These are phyloP conservation scores for Tokudaia tokunoshimensis DNA, from an alignment of 2,797 vertebrate genomes.

Conservation along the genomic window DNA sequence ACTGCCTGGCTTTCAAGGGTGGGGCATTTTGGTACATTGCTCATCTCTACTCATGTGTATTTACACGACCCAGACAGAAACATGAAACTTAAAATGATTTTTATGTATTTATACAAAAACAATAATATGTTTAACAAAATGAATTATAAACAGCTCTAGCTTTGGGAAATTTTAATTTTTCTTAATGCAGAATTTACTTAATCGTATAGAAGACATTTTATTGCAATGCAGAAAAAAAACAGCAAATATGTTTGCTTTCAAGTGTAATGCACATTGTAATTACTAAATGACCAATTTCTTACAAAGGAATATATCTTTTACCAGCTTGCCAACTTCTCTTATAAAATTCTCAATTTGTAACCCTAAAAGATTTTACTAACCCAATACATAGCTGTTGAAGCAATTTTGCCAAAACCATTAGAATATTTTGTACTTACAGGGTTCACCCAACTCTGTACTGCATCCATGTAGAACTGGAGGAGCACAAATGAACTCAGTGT, in stretches of 20 bases:
- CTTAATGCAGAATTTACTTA: neutral
- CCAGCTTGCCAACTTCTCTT: neutral
- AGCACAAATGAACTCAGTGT: neutral
- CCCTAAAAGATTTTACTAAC: neutral
- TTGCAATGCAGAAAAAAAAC: neutral
- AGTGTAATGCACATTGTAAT: neutral
- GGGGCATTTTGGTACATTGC: neutral
- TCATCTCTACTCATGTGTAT: neutral
- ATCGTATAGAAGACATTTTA: neutral
- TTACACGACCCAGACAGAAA: neutral
- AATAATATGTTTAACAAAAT: neutral
- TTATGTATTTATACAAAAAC: neutral
- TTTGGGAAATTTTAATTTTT: neutral
- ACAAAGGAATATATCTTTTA: neutral
- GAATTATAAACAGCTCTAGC: neutral
- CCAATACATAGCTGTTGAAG: neutral
- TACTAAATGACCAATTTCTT: neutral
- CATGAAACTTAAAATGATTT: neutral
- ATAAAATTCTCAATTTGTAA: constrained; percentile 39
- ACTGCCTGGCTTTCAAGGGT: neutral
- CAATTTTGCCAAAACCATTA: constrained; percentile 23
- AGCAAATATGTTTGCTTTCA: neutral
- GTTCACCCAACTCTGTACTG: neutral
- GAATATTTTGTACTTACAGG: neutral
- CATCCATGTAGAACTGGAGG: neutral